Conservation (phyloP, 2,888 invertebrate genomes). For the Amphiduros pacificus region DNA sequence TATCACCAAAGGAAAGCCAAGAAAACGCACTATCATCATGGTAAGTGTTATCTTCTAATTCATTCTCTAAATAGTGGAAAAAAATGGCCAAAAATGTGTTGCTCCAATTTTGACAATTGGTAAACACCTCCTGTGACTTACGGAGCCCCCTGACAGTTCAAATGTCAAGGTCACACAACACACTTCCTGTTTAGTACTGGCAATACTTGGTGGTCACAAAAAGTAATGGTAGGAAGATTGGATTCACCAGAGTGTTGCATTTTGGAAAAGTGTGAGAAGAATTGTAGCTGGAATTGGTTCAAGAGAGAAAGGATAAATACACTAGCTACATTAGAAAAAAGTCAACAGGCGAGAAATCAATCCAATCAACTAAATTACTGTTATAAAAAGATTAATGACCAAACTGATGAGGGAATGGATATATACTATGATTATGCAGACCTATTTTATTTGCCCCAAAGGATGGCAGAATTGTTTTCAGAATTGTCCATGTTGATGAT, state of each 20-base stretch:
- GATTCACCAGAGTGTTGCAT: slow-evolving; percentile 22
- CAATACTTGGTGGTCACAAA: too few relatives aligned
- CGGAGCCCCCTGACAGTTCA: slow-evolving; percentile 26
- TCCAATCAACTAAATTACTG: slow-evolving; percentile 13
- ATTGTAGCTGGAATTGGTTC: slow-evolving; percentile 27
- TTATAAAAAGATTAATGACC: slow-evolving; percentile 14
- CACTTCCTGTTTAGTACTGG: too few relatives aligned
- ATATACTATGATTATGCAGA: slow-evolving; percentile 29
- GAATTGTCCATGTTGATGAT: slow-evolving; percentile 24
- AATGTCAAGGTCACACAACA: too few relatives aligned
- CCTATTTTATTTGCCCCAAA: slow-evolving; percentile 29
- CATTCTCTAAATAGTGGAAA: too few relatives aligned
- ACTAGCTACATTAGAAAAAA: slow-evolving; percentile 11
- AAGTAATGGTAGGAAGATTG: slow-evolving; percentile 25
- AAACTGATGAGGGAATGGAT: slow-evolving; percentile 23
- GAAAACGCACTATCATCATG: too few relatives aligned
- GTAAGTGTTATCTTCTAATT: too few relatives aligned
- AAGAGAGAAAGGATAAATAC: slow-evolving; percentile 22
- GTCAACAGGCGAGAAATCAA: background rate
- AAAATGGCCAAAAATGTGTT: too few relatives aligned
- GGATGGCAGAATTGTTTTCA: slow-evolving; percentile 18
- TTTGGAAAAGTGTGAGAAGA: slow-evolving; percentile 31
- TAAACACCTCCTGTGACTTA: background rate
- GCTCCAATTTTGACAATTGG: background rate
- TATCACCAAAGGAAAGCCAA: too few relatives aligned